Evolutionary conservation across 2,797 vertebrate species (phyloP).

Genomic region (Botia almorhae): DNA sequence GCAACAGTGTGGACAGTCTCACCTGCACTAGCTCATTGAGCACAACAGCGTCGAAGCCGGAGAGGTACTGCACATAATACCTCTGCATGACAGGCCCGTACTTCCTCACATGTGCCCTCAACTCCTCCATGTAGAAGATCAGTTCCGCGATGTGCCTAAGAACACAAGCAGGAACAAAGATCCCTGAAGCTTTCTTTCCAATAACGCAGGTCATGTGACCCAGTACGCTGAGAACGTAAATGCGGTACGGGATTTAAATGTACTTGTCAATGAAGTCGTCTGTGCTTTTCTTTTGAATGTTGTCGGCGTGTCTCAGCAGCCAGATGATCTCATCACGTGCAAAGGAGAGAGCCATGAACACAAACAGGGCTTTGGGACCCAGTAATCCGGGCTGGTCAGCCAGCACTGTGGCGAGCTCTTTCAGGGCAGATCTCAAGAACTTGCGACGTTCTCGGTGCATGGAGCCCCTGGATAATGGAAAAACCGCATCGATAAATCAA

Average conservation of each 20-base stretch:
- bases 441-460: constrained; percentile 97
- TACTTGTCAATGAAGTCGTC: constrained; percentile 99
- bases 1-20: constrained; percentile 36
- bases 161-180: constrained; percentile 14
- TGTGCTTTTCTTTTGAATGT: constrained; percentile 98
- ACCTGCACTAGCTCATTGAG: constrained; percentile 99
- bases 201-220: background rate
- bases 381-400: constrained; percentile 95
- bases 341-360: constrained; percentile 98
- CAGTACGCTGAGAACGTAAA: no score
- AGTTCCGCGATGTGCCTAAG: constrained; percentile 94
- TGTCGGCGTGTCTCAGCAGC: constrained; percentile 97
- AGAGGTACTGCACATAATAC: constrained; percentile 97
- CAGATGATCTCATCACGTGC: constrained; percentile 98
- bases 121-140: constrained; percentile 99
- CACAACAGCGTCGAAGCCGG: constrained; percentile 96
- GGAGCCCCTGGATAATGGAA: constrained; percentile 80
- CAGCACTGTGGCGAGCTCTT: constrained; percentile 94
- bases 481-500: constrained; percentile 23
- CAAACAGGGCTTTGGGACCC: constrained; percentile 97
- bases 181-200: background rate
- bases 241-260: background rate
- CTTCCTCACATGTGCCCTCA: constrained; percentile 93
- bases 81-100: constrained; percentile 98
- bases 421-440: constrained; percentile 94